Conservation (phyloP, 2,113 vertebrate genomes). For the Ammospiza nelsoni region DNA sequence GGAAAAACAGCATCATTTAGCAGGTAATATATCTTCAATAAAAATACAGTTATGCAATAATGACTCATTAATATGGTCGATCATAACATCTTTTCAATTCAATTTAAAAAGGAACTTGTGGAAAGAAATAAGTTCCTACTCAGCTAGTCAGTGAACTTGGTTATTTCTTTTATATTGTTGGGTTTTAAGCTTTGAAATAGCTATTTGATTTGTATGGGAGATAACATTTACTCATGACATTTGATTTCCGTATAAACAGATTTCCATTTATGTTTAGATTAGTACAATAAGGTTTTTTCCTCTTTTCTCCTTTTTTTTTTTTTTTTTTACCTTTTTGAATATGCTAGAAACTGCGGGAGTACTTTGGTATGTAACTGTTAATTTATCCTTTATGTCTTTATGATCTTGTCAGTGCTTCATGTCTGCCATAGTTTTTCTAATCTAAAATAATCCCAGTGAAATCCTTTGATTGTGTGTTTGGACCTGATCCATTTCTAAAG, state of each 20-base stretch:
- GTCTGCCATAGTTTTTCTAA: slow-evolving; percentile 90
- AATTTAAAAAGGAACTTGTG: slow-evolving; percentile 65
- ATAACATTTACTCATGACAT: slow-evolving; percentile 66
- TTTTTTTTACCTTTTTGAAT: slow-evolving; percentile 14
- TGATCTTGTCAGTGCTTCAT: slow-evolving; percentile 86
- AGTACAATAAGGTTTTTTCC: slow-evolving; percentile 56
- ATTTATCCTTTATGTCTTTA: slow-evolving; percentile 89
- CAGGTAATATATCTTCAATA: slow-evolving; percentile 78
- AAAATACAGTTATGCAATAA: slow-evolving; percentile 80
- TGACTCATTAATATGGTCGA: slow-evolving; percentile 77
- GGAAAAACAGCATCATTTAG: slow-evolving; percentile 70
- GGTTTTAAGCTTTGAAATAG: slow-evolving; percentile 66
- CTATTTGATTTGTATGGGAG: slow-evolving; percentile 65
- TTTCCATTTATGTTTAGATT: slow-evolving; percentile 67
- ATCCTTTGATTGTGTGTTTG: slow-evolving; percentile 99
- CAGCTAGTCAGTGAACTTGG: slow-evolving; percentile 9
- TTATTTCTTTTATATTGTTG: slow-evolving; percentile 2
- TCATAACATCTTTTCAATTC: slow-evolving; percentile 71
- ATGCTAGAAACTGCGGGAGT: slow-evolving; percentile 32
- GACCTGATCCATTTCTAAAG: slow-evolving; percentile 92
- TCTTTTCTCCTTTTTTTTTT: slow-evolving; percentile 18
- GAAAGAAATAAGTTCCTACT: slow-evolving; percentile 66
- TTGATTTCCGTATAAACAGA: slow-evolving; percentile 75
- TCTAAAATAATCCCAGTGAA: slow-evolving; percentile 96
- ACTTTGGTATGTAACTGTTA: slow-evolving; percentile 84